phyloP scores from a whole-genome alignment of 2,113 vertebrate species.

The Puntigrus tetrazona region DNA sequence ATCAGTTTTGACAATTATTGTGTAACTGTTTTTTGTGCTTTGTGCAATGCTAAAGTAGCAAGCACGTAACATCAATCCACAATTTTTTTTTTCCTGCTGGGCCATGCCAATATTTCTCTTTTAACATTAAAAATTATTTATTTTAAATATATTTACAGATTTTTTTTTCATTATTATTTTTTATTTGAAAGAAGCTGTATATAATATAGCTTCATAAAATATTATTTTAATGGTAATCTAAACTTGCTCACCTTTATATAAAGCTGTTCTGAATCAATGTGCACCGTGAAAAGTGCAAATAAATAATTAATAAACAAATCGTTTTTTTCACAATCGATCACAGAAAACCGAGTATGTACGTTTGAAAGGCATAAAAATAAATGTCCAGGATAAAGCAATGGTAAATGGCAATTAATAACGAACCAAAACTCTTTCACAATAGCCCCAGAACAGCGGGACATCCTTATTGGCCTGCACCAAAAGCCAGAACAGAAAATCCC shows the following conservation, averaged over 20 bases:
- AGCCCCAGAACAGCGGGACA: too few relatives aligned
- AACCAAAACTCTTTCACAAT: neutral
- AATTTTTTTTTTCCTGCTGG: neutral
- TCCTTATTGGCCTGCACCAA: conserved; percentile 28
- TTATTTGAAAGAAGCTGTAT: too few relatives aligned
- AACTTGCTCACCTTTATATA: neutral
- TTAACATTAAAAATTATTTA: too few relatives aligned
- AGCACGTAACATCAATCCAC: neutral
- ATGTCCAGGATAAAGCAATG: neutral
- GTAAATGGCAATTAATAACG: too few relatives aligned
- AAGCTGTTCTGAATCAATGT: neutral
- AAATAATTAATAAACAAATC: neutral
- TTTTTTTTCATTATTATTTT: too few relatives aligned
- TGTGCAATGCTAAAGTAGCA: neutral
- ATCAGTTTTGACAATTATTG: neutral
- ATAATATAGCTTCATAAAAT: too few relatives aligned
- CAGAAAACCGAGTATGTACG: neutral
- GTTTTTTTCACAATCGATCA: neutral
- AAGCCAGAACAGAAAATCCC: conserved; percentile 65
- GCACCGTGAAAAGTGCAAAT: neutral
- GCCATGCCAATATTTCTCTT: neutral
- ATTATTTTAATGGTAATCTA: neutral
- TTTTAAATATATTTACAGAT: too few relatives aligned
- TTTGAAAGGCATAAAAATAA: neutral
- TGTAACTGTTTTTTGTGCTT: neutral